Percentiles rank a stretch among this genome's conserved stretches.
phyloP scores from a whole-genome alignment of 2,888 invertebrate species.

The Scelioninae gen. 1 region DNA sequence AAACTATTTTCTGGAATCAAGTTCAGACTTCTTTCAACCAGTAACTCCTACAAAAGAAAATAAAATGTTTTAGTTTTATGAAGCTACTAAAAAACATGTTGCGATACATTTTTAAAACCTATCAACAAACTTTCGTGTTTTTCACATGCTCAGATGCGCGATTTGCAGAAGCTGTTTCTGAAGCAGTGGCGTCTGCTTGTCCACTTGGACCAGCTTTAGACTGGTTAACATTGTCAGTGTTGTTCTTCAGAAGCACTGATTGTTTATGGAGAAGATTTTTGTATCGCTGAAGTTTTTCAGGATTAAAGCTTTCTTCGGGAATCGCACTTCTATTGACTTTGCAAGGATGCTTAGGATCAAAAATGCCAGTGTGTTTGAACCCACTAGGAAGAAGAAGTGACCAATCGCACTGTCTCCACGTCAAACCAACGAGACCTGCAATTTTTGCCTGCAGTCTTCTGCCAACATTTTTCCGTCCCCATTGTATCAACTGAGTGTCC shows the following conservation, averaged over 20 bases:
- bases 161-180: conserved; percentile 15
- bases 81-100: not conserved
- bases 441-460: conserved; percentile 11
- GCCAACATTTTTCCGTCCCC: conserved; percentile 46
- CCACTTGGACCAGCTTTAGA: not conserved
- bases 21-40: conserved; percentile 9
- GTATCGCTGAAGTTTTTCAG: conserved; percentile 21
- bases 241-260: conserved; percentile 2
- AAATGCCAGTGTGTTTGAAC: conserved; percentile 40
- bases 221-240: not conserved
- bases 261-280: not conserved
- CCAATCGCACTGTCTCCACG: conserved; percentile 39
- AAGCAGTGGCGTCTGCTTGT: conserved; percentile 9
- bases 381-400: conserved; percentile 24
- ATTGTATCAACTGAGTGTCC: conserved; percentile 28
- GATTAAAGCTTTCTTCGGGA: conserved; percentile 26
- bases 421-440: conserved; percentile 16
- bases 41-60: conserved; percentile 9
- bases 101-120: conserved; percentile 3
- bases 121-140: not conserved
- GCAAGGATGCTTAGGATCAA: conserved; percentile 14
- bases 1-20: conserved; percentile 7
- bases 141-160: not conserved
- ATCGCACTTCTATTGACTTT: conserved; percentile 24
- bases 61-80: conserved; percentile 5